Evolutionary conservation across 2,113 vertebrate genomes (phyloP).

Genomic region (Cyphomyrus plagiostoma): DNA sequence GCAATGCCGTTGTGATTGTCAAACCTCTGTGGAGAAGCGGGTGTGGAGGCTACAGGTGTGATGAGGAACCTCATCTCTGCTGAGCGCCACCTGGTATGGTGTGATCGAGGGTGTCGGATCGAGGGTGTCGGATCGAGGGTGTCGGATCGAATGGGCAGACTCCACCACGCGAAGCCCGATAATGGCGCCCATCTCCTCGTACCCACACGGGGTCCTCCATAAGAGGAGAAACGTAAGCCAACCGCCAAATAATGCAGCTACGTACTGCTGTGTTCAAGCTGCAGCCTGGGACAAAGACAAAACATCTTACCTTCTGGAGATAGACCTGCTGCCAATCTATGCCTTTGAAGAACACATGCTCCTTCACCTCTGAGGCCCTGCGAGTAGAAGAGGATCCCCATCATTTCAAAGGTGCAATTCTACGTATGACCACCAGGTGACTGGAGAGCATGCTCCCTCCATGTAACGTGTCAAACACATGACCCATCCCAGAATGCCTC

Average conservation of each 20-base stretch:
- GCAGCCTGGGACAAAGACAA: not conserved
- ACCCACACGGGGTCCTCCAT: not conserved
- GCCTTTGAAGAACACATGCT: slow-evolving; percentile 88
- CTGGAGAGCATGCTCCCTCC: not conserved
- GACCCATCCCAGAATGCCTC: not conserved
- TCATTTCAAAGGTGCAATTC: not conserved
- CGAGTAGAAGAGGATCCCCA: not conserved
- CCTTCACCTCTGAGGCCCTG: slow-evolving; percentile 90
- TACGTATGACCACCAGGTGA: not conserved
- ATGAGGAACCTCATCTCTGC: not conserved
- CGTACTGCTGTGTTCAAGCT: not conserved
- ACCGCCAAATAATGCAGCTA: not conserved
- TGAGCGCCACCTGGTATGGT: not conserved
- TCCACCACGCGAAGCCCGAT: not conserved
- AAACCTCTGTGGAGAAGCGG: not conserved
- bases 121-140: not conserved
- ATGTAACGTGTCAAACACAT: not conserved
- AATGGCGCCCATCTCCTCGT: not conserved
- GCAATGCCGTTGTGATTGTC: not conserved
- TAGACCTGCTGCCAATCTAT: slow-evolving; percentile 97
- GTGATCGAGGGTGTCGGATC: not conserved
- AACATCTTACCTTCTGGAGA: slow-evolving; percentile 80
- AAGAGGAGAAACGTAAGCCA: not conserved
- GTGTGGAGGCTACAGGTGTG: not conserved
- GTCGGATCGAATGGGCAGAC: not conserved